Evolutionary conservation across 2,113 vertebrate genomes (phyloP).

Genomic region (Piliocolobus tephrosceles): DNA sequence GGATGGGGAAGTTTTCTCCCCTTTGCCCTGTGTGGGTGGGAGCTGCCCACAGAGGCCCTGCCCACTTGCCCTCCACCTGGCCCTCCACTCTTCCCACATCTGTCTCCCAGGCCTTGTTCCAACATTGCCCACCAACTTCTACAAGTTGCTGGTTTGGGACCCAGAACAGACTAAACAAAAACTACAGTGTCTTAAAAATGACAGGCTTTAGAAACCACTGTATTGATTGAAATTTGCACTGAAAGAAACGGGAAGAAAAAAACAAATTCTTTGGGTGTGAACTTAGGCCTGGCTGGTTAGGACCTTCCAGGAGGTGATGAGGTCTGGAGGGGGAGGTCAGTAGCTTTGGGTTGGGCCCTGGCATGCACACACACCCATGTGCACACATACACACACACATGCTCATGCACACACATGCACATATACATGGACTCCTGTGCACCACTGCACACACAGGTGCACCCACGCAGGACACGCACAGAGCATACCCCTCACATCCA

Average conservation of each 20-base stretch:
- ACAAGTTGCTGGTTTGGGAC: neutral
- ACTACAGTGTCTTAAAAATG: neutral
- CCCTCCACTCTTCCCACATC: neutral
- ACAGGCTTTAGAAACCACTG: neutral
- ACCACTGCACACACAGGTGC: too few relatives aligned
- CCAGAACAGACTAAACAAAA: neutral
- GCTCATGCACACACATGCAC: neutral
- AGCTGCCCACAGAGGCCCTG: neutral
- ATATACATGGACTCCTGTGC: neutral
- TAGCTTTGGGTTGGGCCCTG: neutral
- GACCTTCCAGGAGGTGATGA: neutral
- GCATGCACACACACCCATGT: neutral
- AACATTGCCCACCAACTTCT: neutral
- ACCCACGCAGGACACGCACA: neutral
- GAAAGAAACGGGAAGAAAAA: neutral
- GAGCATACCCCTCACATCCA: neutral
- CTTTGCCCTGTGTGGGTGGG: neutral
- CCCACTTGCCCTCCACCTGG: neutral
- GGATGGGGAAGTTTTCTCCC: slow-evolving; percentile 19
- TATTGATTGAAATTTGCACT: neutral
- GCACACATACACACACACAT: neutral
- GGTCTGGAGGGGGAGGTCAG: neutral
- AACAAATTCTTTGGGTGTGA: neutral
- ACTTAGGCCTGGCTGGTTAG: neutral
- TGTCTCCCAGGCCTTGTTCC: neutral